A percentile compares a stretch with the other conserved stretches of the same genome.
Conservation (phyloP, 1,140 invertebrate genomes). For the Meloidogyne hapla region DNA sequence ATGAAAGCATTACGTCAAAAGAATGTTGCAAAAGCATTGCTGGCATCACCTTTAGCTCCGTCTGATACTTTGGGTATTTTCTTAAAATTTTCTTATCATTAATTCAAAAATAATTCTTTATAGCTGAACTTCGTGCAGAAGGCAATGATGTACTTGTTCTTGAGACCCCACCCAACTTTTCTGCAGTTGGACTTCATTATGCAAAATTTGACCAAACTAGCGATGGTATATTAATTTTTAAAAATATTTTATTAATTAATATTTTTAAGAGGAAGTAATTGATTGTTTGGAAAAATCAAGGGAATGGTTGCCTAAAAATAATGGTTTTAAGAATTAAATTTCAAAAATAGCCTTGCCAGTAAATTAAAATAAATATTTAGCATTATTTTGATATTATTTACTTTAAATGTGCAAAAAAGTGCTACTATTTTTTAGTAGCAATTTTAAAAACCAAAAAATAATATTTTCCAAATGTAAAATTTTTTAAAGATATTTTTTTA, state of each 20-base stretch:
- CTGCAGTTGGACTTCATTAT: slow-evolving; percentile 29
- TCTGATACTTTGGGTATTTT: slow-evolving; percentile 21
- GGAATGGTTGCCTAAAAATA: slow-evolving; percentile 5
- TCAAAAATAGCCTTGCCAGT: too few relatives aligned
- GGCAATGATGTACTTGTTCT: slow-evolving; percentile 30
- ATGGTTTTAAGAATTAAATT: neutral
- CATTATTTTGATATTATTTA: neutral
- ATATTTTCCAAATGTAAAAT: too few relatives aligned
- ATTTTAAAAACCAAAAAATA: too few relatives aligned
- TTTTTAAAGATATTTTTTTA: too few relatives aligned
- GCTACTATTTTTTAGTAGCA: neutral
- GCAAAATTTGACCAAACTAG: slow-evolving; percentile 27
- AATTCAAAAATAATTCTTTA: neutral
- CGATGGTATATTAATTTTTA: neutral
- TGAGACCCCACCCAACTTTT: slow-evolving; percentile 28
- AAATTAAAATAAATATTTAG: too few relatives aligned
- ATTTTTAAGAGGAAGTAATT: slow-evolving; percentile 15
- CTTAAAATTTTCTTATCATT: neutral
- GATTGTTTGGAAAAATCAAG: slow-evolving; percentile 19
- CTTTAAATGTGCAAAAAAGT: too few relatives aligned
- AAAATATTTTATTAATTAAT: neutral
- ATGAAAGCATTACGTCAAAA: slow-evolving; percentile 25
- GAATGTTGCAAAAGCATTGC: slow-evolving; percentile 14
- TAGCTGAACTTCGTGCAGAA: slow-evolving; percentile 24
- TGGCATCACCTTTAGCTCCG: slow-evolving; percentile 24